A percentile compares a stretch with the other conserved stretches of the same genome.
These are phyloP conservation scores for Crotalus helleri DNA, from an alignment of 2,113 vertebrate genomes.

Conservation along the genomic window DNA sequence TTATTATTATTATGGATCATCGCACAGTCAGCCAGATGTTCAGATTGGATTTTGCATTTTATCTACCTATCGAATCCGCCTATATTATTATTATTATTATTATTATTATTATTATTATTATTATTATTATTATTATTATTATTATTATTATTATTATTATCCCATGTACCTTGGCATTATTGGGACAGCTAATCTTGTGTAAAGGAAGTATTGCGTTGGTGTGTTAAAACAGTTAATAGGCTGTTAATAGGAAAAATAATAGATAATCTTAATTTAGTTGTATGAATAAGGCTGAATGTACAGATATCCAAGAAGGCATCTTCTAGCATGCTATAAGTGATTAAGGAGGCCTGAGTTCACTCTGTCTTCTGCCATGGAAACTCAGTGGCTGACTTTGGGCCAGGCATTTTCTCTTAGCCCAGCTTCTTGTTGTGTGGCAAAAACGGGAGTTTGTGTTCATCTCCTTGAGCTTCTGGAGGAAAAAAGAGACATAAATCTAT, in stretches of 20 bases:
- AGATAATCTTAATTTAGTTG: not conserved
- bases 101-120: too few relatives aligned
- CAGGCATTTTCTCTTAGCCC: not conserved
- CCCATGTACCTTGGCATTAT: not conserved
- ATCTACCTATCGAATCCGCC: too few relatives aligned
- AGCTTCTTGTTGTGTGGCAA: not conserved
- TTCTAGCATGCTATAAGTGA: not conserved
- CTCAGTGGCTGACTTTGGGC: not conserved
- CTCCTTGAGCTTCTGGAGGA: not conserved
- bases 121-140: not conserved
- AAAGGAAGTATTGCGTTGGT: not conserved
- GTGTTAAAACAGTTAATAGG: not conserved
- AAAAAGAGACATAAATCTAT: not conserved
- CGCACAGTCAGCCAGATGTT: too few relatives aligned
- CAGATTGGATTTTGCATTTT: too few relatives aligned
- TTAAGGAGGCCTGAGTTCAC: not conserved
- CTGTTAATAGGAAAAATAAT: not conserved
- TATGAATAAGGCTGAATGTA: not conserved
- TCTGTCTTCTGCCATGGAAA: not conserved
- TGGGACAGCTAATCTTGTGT: not conserved
- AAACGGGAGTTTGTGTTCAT: not conserved
- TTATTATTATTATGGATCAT: too few relatives aligned
- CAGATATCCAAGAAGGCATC: not conserved
- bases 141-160: not conserved
- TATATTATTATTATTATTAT: too few relatives aligned